Evolutionary conservation across 2,113 vertebrate genomes (phyloP).

Genomic region (Hippoglossus stenolepis): DNA sequence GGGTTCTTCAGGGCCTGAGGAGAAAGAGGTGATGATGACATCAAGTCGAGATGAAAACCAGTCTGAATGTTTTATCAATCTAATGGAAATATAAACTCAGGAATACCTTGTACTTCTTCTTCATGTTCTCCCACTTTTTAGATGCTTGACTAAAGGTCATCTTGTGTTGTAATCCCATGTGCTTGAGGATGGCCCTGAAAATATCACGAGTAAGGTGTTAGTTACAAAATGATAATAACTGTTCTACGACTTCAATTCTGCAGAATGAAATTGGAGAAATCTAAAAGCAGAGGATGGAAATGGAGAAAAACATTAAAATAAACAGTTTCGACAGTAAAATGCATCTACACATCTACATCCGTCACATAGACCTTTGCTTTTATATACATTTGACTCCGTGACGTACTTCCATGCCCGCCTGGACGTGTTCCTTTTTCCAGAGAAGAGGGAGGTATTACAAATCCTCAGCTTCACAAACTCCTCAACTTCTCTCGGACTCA

Average conservation of each 20-base stretch:
- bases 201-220: neutral
- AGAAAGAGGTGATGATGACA: neutral
- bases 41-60: neutral
- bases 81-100: neutral
- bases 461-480: conserved; percentile 76
- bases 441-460: conserved; percentile 75
- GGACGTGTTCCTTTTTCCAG: conserved; percentile 74
- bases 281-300: no score
- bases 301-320: no score
- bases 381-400: neutral
- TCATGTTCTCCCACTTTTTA: conserved; percentile 83
- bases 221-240: no score
- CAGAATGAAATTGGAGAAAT: no score
- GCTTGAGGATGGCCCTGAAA: conserved; percentile 72
- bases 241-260: no score
- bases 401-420: conserved; percentile 76
- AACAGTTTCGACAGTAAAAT: neutral
- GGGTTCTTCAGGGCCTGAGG: conserved; percentile 76
- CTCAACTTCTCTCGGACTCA: conserved; percentile 66
- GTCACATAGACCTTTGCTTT: neutral
- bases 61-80: neutral
- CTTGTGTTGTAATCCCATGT: conserved; percentile 77
- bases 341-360: no score
- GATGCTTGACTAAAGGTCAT: conserved; percentile 77
- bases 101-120: conserved; percentile 78